Evolutionary conservation across 2,797 vertebrate genomes (phyloP), one percentile per base, ranked within the genome.

Genomic region (Xenops minutus): DNA sequence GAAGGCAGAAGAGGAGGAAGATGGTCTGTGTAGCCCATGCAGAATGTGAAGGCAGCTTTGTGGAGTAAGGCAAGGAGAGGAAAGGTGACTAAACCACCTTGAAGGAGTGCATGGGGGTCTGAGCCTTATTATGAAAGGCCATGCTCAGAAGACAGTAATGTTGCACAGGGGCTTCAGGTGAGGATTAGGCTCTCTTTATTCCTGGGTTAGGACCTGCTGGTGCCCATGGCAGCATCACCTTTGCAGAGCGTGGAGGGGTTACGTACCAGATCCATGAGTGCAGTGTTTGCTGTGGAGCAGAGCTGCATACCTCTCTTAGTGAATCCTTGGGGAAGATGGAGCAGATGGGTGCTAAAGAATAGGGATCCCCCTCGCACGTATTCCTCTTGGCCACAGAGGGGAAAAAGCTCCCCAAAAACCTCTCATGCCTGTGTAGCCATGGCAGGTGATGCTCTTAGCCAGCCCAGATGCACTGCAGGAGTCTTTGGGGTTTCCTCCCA

Each of bases 191-290:
- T 73, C 44, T 73, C 21, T 72, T 22, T 91, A 3, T 91, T 44
- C 21, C 36, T 49, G 16, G 21, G 3, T 52, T 72, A 59, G 36
- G 24, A 36, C 18, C 62, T 59, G 23, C 7, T 80, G 32, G 29
- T 74, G 49, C 23, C 54, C 23, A 4, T 36, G 48, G 22, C 5
- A 6, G 3, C 41, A 76, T 51, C 1, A 0, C 23, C 17, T 79
- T 79, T 77, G 52, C 56, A 77, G 23, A 63, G 39, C 10, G 18
- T 14, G 10, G 56, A 51, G 23, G 2, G 5, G 10, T 23, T 52
- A 20, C 0, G 0, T 43, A 39, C 7, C n/a, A 22, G 32, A 6
- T 39, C 48, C 5, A 2, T 46, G 23, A 36, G 9, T 49, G 12
- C 39, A 59, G 8, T 76, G 21, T 59, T 66, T 3, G 0, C 14